Evolutionary conservation across 2,888 invertebrate genomes (phyloP).

Genomic region (Hesperia comma): DNA sequence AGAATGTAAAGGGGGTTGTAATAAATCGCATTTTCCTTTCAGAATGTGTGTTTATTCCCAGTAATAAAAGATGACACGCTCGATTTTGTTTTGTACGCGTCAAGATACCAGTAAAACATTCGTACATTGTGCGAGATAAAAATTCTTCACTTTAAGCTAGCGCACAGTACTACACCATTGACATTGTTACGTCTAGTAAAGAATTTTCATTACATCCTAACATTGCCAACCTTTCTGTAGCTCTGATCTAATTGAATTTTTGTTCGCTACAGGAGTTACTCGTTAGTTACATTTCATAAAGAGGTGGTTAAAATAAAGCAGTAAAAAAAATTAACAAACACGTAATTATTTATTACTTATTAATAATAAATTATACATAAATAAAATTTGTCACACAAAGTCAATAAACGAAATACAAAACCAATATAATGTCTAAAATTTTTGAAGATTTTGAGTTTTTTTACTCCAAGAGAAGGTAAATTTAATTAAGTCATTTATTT

Average conservation of each 20-base stretch:
- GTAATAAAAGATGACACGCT: constrained; percentile 1
- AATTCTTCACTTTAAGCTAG: neutral
- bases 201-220: constrained; percentile 49
- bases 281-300: neutral
- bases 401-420: too few species aligned
- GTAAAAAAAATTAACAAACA: too few species aligned
- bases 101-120: neutral
- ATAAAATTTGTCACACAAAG: too few species aligned
- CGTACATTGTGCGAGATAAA: neutral
- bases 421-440: too few species aligned
- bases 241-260: constrained; percentile 42
- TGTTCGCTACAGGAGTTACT: constrained; percentile 4
- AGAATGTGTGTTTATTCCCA: neutral
- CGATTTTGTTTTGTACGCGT: neutral
- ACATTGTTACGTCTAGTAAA: constrained; percentile 28
- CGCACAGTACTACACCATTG: constrained; percentile 11
- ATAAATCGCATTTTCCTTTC: neutral
- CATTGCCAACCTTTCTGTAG: constrained; percentile 28
- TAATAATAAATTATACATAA: too few species aligned
- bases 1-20: neutral
- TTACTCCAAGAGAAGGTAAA: too few species aligned
- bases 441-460: too few species aligned
- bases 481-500: too few species aligned
- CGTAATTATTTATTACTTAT: too few species aligned
- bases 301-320: neutral